Evolutionary conservation across 2,797 vertebrate species (phyloP).

Genomic region (Platyrinchus mystaceus): DNA sequence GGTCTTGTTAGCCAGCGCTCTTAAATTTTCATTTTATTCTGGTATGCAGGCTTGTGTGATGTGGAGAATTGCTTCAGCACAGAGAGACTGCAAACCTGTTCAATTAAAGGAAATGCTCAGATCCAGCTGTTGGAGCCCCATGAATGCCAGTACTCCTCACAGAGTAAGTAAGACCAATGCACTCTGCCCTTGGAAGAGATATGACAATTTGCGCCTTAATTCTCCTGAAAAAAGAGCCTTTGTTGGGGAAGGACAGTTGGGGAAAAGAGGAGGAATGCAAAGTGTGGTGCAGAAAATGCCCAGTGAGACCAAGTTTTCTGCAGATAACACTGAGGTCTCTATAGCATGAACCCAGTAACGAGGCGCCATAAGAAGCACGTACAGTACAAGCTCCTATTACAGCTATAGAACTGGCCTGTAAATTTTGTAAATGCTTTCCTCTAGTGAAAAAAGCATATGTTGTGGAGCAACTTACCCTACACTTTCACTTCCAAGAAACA

Average conservation of each 20-base stretch:
- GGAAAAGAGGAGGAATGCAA: conserved; percentile 42
- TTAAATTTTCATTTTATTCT: conserved; percentile 65
- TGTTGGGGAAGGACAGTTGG: conserved; percentile 16
- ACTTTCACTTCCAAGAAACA: background rate
- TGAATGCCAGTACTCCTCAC: conserved; percentile 54
- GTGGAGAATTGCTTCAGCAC: conserved; percentile 63
- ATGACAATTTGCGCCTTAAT: background rate
- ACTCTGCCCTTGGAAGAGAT: conserved; percentile 57
- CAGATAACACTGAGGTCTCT: conserved; percentile 14
- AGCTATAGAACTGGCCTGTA: background rate
- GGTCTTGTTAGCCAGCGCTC: conserved; percentile 72
- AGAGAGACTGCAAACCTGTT: conserved; percentile 69
- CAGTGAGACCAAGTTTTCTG: background rate
- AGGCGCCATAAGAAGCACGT: background rate
- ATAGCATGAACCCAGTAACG: background rate
- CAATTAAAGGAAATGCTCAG: conserved; percentile 74
- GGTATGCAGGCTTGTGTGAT: conserved; percentile 72
- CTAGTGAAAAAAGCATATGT: background rate
- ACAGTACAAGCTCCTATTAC: background rate
- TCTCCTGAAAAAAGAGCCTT: conserved; percentile 31
- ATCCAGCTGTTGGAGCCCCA: conserved; percentile 69
- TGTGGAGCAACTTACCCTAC: background rate
- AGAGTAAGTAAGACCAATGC: conserved; percentile 29
- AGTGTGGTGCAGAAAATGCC: conserved; percentile 21
- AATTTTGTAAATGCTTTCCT: background rate